phyloP scores from a whole-genome alignment of 2,113 vertebrate species.

The Leucoraja erinaceus region DNA sequence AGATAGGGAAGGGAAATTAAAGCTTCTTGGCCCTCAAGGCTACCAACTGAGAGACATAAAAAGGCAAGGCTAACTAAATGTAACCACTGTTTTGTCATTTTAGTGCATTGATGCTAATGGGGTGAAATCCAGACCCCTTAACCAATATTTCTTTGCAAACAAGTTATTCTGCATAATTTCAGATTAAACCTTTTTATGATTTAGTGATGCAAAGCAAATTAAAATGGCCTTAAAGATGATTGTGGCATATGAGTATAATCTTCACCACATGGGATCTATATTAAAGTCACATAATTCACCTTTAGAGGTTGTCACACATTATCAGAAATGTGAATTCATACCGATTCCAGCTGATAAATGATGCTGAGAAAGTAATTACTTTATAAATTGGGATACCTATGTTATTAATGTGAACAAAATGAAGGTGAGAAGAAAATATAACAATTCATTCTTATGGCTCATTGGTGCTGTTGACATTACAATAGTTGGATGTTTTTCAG shows the following conservation, averaged over 20 bases:
- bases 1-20: not conserved
- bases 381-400: slow-evolving; percentile 43
- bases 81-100: not conserved
- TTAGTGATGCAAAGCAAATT: not conserved
- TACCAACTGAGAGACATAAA: not conserved
- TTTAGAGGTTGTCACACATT: slow-evolving; percentile 25
- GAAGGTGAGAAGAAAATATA: slow-evolving; percentile 37
- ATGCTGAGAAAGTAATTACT: slow-evolving; percentile 53
- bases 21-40: not conserved
- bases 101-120: not conserved
- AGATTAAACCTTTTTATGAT: not conserved
- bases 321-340: slow-evolving; percentile 16
- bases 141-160: not conserved
- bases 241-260: not conserved
- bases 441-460: not conserved
- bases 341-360: slow-evolving; percentile 39
- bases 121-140: not conserved
- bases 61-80: not conserved
- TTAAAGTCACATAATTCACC: slow-evolving; percentile 36
- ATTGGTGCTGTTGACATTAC: no score
- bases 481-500: not conserved
- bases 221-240: not conserved
- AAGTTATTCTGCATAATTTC: not conserved
- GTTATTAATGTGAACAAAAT: slow-evolving; percentile 41
- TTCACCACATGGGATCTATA: slow-evolving; percentile 22